Base-by-base conservation (phyloP, 2,113 vertebrate genomes). In the Etheostoma cragini region DNA sequence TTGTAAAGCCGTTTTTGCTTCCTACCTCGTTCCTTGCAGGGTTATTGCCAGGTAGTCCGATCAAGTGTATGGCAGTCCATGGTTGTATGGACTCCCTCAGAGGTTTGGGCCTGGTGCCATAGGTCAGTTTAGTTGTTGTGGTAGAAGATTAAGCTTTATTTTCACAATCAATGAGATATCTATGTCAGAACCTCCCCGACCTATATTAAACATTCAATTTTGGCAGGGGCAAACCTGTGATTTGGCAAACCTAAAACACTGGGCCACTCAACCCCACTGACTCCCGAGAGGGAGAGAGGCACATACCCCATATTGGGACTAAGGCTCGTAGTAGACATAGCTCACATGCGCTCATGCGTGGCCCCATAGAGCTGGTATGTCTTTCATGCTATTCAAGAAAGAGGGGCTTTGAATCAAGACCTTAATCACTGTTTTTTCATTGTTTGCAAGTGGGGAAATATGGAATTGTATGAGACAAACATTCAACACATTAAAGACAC, bases 351-450 rank as follows among this genome's bases (percentile, higher is more conserved):
- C 89, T 94, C 85, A 94, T 94, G 95, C 95, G 79, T 94, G 90
- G 90, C 93, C 82, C 88, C 91, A 95, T 95, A 94, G 95, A 94
- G 89, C 87, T 91, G 90, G 92, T 90, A 93, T 94, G 94, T 94
- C 89, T 94, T 94, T 94, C 91, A 93, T 88, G 91, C 89, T 91
- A 92, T 91, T 93, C 83, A 93, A 86, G 85, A 87, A 72, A 70
- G 82, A 81, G 64, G 64, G 67, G 77, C 79, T 91, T 83, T 83
- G 81, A 87, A 90, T 89, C 86, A 82, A 80, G 84, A 88, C 82
- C 76, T 62, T 80, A 87, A 88, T 87, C 77, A 70, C 73, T 65
- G 62, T 16, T 46, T 65, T 58, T 65, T 84, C 72, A 71, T 58
- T 78, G 76, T 85, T 85, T 86, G 65, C 56, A 76, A 79, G 75